Evolutionary conservation across 2,888 invertebrate genomes (phyloP), one percentile per base, ranked within the genome.

Genomic region (Mesochorus sp.): DNA sequence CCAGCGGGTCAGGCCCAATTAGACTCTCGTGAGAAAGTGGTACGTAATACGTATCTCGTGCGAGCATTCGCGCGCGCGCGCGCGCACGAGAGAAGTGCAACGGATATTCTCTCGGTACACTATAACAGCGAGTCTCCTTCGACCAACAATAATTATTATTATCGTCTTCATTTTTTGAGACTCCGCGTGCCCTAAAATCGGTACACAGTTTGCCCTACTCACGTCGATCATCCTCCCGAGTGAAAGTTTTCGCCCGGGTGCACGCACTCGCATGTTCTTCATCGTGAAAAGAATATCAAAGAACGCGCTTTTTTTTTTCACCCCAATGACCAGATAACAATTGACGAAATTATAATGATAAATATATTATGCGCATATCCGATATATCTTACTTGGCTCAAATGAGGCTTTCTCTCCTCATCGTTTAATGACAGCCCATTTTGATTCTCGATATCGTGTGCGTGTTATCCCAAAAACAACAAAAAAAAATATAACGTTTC

Each of bases 1-100:
- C 59, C 66, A 53, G 55, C 79, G 80, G 85, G 82, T 84, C 82
- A 81, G 80, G 79, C 84, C 84, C 84, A 86, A 86, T 87, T 85
- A 85, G 82, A 80, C 81, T 75, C 78, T 77, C 81, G 80, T 84
- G 80, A 85, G 86, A 86, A 84, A 85, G 82, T 82, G 80, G 82
- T 80, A 76, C 82, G 79, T 76, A 76, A 75, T 78, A 79, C 42
- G 76, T 80, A 70, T 73, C 67, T 55, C 49, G 28, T 24, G 53
- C n/a, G n/a, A n/a, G n/a, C n/a, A n/a, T 57, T 14, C 26, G 28
- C 42, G 26, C 12, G 17, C 34, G 49, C 14, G 12, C 28, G 8
- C 44, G 2, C 10, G 39, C 2, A 10, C 42, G 14, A 10, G 17
- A 61, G 4, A 49, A 75, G 44, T 61, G 51, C 71, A 61, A 71